Evolutionary conservation across 2,888 invertebrate genomes (phyloP).

Genomic region (Nomada lathburiana): DNA sequence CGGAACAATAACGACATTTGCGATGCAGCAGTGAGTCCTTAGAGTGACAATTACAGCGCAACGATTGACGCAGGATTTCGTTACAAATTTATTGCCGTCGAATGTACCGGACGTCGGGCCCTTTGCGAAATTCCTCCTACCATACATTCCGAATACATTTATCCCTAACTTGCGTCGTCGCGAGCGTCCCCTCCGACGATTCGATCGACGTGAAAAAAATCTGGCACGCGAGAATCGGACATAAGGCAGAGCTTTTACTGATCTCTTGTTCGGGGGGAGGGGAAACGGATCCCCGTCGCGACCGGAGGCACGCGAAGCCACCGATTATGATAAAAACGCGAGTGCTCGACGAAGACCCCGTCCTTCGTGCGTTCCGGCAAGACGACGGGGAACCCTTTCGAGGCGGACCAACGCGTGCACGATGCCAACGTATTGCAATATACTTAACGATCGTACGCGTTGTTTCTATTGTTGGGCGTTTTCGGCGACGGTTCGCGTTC

Average conservation of each 20-base stretch:
- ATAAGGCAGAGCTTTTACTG: not conserved
- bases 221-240: not conserved
- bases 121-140: no score
- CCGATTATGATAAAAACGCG: conserved; percentile 24
- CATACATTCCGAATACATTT: no score
- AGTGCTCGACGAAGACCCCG: conserved; percentile 11
- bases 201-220: not conserved
- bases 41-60: no score
- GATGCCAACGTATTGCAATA: conserved; percentile 7
- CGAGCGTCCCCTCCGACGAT: not conserved
- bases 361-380: conserved; percentile 52
- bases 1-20: no score
- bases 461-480: conserved; percentile 12
- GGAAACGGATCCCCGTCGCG: not conserved
- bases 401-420: conserved; percentile 1
- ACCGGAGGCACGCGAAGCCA: conserved; percentile 15
- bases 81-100: no score
- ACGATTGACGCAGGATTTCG: no score
- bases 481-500: conserved; percentile 12
- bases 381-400: conserved; percentile 49
- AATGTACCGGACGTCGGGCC: no score
- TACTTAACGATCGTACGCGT: conserved; percentile 10
- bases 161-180: no score
- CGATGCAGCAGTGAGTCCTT: no score
- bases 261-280: not conserved